These are phyloP conservation scores for Cheilosia urbana DNA, from an alignment of 2,888 invertebrate species.

Conservation along the genomic window DNA sequence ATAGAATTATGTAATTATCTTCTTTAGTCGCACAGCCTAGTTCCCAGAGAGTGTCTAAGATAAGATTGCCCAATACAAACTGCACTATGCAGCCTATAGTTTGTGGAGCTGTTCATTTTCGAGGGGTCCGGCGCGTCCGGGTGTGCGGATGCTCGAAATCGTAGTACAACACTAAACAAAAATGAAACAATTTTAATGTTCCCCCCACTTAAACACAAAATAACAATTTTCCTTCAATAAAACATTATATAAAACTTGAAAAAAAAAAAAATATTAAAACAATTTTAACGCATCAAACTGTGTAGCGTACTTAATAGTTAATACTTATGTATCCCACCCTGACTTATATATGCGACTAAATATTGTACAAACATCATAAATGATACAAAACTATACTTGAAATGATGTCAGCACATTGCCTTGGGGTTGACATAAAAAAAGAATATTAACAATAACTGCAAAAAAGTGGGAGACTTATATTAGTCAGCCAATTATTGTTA, in stretches of 20 bases:
- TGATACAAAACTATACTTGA: slow-evolving; percentile 63
- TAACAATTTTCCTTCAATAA: too few species aligned
- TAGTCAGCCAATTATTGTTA: slow-evolving; percentile 74
- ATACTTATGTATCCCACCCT: background rate
- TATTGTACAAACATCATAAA: slow-evolving; percentile 60
- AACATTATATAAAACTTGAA: background rate
- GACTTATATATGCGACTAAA: slow-evolving; percentile 10
- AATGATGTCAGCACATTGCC: slow-evolving; percentile 73
- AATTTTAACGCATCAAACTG: slow-evolving; percentile 1
- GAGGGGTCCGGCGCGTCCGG: too few species aligned
- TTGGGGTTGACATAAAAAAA: slow-evolving; percentile 62
- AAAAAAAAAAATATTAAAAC: background rate
- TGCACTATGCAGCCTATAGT: too few species aligned
- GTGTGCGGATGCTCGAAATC: too few species aligned
- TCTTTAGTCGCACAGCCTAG: too few species aligned
- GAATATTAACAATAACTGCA: slow-evolving; percentile 54
- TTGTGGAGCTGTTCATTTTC: too few species aligned
- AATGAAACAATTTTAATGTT: too few species aligned
- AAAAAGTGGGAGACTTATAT: slow-evolving; percentile 60
- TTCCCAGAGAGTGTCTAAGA: too few species aligned
- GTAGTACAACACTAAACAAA: too few species aligned
- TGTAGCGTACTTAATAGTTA: background rate
- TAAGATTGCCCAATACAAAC: too few species aligned
- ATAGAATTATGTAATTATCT: too few species aligned
- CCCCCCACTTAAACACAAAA: too few species aligned